Evolutionary conservation across 2,888 invertebrate species (phyloP).

Genomic region (Tromatobia lineatoria): DNA sequence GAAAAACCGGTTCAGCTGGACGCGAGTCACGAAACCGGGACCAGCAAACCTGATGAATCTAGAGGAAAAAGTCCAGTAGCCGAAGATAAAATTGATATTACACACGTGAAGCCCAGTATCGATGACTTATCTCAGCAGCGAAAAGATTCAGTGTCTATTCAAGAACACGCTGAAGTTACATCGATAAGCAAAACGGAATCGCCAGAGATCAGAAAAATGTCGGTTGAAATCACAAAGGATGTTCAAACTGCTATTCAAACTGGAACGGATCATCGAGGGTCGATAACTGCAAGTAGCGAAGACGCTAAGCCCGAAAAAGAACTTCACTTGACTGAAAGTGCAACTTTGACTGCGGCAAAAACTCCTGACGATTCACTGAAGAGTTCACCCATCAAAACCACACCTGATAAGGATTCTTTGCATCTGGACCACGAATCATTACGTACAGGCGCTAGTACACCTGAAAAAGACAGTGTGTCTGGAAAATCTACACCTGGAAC

Average conservation of each 20-base stretch:
- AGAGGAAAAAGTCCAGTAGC: conserved; percentile 49
- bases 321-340: conserved; percentile 87
- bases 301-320: conserved; percentile 89
- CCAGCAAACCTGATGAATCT: conserved; percentile 58
- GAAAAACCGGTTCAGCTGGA: conserved; percentile 34
- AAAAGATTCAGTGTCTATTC: not conserved
- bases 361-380: conserved; percentile 82
- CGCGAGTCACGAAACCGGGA: not conserved
- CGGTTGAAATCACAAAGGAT: not conserved
- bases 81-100: conserved; percentile 56
- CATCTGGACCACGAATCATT: conserved; percentile 78
- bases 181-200: not conserved
- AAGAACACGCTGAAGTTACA: not conserved
- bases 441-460: conserved; percentile 74
- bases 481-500: conserved; percentile 73
- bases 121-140: not conserved
- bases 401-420: conserved; percentile 80
- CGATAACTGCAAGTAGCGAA: conserved; percentile 89
- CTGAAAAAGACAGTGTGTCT: conserved; percentile 80
- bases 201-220: not conserved
- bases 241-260: conserved; percentile 15
- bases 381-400: conserved; percentile 75
- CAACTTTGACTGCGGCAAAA: conserved; percentile 81
- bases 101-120: not conserved
- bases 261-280: conserved; percentile 87